Conservation (phyloP, 1,140 invertebrate genomes). For the Heliothis subflexa region DNA sequence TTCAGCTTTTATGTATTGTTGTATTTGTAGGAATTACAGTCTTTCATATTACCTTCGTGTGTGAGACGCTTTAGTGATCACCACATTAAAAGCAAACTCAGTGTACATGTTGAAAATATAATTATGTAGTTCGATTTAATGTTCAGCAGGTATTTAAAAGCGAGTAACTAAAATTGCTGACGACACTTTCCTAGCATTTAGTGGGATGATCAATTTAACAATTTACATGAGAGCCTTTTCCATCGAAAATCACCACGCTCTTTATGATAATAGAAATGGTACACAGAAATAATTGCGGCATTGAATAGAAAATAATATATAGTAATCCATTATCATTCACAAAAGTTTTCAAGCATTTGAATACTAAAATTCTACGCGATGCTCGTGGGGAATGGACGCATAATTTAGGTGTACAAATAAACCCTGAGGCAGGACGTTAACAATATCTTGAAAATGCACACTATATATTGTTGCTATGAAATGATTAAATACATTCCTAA, state of each 20-base stretch:
- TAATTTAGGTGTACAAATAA: background rate
- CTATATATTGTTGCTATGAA: background rate
- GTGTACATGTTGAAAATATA: background rate
- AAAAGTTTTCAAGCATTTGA: slow-evolving; percentile 22
- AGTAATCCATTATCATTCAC: slow-evolving; percentile 30
- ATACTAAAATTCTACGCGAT: slow-evolving; percentile 51
- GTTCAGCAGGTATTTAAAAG: slow-evolving; percentile 3
- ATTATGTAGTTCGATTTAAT: background rate
- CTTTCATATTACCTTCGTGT: too few relatives aligned
- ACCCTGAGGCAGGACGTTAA: background rate
- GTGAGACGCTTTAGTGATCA: slow-evolving; percentile 61
- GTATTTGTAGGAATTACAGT: too few relatives aligned
- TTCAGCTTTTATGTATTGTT: too few relatives aligned
- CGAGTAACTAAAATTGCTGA: slow-evolving; percentile 14
- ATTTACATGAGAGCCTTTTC: slow-evolving; percentile 72
- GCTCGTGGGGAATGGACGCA: slow-evolving; percentile 39
- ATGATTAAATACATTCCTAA: slow-evolving; percentile 8
- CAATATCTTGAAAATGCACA: slow-evolving; percentile 26
- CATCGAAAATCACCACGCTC: slow-evolving; percentile 58
- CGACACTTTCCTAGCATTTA: slow-evolving; percentile 48
- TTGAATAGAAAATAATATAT: slow-evolving; percentile 40
- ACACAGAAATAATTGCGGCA: slow-evolving; percentile 28
- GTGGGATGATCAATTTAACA: slow-evolving; percentile 65
- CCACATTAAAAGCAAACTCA: slow-evolving; percentile 24
- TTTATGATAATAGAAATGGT: slow-evolving; percentile 33